phyloP scores from a whole-genome alignment of 2,888 invertebrate species.

The Prosapia bicincta region DNA sequence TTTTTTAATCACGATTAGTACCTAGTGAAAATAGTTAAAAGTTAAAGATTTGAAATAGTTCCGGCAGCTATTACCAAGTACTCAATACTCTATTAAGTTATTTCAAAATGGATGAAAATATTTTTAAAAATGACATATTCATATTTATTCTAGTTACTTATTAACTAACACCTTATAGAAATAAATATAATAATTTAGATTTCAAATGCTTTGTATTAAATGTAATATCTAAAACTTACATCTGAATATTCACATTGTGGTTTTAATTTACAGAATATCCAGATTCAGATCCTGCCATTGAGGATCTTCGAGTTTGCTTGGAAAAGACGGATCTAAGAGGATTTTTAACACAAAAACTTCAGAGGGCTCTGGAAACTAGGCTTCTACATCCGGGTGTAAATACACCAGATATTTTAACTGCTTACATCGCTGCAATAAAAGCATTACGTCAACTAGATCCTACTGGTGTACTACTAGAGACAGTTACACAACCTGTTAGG shows the following conservation, averaged over 20 bases:
- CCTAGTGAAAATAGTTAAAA: too few relatives aligned
- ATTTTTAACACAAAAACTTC: slow-evolving; percentile 72
- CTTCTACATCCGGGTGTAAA: slow-evolving; percentile 92
- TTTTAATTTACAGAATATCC: slow-evolving; percentile 69
- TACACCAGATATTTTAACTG: slow-evolving; percentile 92
- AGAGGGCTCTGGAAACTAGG: slow-evolving; percentile 78
- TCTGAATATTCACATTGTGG: too few relatives aligned
- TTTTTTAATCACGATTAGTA: too few relatives aligned
- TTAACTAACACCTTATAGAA: neutral
- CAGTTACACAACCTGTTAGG: slow-evolving; percentile 88
- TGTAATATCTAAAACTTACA: too few relatives aligned
- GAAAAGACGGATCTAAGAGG: slow-evolving; percentile 80
- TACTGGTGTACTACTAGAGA: slow-evolving; percentile 89
- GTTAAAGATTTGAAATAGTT: too few relatives aligned
- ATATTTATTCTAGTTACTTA: neutral
- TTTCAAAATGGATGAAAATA: too few relatives aligned
- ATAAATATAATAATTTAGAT: too few relatives aligned
- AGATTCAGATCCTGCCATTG: slow-evolving; percentile 88
- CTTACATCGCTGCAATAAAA: slow-evolving; percentile 93
- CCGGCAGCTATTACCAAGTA: too few relatives aligned
- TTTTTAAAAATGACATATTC: slow-evolving; percentile 8
- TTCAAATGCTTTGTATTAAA: too few relatives aligned
- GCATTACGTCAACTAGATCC: slow-evolving; percentile 90
- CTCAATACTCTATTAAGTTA: too few relatives aligned
- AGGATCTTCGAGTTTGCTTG: slow-evolving; percentile 82